Conservation (phyloP, 2,797 vertebrate species). For the Monodelphis domestica region DNA sequence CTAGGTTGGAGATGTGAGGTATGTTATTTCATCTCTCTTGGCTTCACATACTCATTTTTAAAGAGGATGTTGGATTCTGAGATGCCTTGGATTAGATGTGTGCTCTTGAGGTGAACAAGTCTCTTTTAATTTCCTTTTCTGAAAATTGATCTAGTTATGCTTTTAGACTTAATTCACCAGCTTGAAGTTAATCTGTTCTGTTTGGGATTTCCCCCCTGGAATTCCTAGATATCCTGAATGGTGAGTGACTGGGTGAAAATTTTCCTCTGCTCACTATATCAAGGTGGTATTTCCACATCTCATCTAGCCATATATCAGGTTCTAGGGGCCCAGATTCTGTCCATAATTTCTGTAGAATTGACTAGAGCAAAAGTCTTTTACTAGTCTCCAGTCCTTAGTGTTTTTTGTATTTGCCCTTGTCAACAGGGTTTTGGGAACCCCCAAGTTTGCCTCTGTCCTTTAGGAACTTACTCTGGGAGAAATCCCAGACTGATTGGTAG, state of each 20-base stretch:
- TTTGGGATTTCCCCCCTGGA: background rate
- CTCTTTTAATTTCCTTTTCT: background rate
- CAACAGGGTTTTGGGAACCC: too few species aligned
- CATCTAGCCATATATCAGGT: background rate
- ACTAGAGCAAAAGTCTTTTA: background rate
- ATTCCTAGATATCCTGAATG: background rate
- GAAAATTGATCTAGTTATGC: background rate
- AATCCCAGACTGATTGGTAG: too few species aligned
- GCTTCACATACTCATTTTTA: conserved; percentile 6
- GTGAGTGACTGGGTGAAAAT: background rate
- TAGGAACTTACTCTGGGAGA: too few species aligned
- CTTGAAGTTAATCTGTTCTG: background rate
- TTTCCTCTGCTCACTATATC: background rate
- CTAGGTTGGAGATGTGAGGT: background rate
- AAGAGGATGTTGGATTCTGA: background rate
- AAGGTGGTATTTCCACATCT: too few species aligned
- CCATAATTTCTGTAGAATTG: background rate
- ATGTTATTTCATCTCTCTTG: conserved; percentile 3
- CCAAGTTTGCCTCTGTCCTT: too few species aligned
- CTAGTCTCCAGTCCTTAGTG: background rate
- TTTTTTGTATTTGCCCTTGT: too few species aligned
- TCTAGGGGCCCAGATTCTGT: background rate
- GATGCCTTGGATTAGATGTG: conserved; percentile 14
- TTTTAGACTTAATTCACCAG: background rate
- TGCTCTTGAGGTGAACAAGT: background rate